Percentiles rank a stretch among this genome's conserved stretches.
phyloP scores from a whole-genome alignment of 2,888 invertebrate genomes.

The Habroteleia sp. region DNA sequence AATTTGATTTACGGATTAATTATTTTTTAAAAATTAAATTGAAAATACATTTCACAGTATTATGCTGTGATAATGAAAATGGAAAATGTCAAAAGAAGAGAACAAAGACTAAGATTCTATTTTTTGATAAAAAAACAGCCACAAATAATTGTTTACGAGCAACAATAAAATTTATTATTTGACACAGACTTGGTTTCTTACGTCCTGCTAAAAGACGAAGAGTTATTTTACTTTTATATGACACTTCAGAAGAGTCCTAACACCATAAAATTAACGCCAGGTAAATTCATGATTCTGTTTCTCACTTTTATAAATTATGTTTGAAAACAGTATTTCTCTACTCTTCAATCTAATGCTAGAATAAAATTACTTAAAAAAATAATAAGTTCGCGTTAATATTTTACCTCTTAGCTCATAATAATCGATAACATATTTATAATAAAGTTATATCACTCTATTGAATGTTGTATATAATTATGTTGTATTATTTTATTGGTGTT shows the following conservation, averaged over 20 bases:
- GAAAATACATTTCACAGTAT: background rate
- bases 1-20: background rate
- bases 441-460: no score
- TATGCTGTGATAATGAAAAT: background rate
- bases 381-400: no score
- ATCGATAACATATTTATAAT: no score
- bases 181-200: conserved; percentile 6
- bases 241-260: background rate
- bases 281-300: no score
- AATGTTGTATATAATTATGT: no score
- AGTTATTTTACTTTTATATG: conserved; percentile 11
- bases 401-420: no score
- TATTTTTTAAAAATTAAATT: background rate
- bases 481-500: no score
- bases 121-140: conserved; percentile 3
- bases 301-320: no score
- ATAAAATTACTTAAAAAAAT: no score
- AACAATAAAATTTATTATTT: conserved; percentile 4
- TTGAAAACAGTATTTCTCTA: no score
- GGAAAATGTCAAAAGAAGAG: background rate
- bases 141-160: conserved; percentile 8
- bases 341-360: no score
- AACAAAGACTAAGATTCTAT: background rate
- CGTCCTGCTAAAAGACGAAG: conserved; percentile 2
- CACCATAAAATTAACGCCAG: conserved; percentile 4